Base-by-base conservation (phyloP, 2,797 vertebrate species). In the Thripadectes ignobilis region DNA sequence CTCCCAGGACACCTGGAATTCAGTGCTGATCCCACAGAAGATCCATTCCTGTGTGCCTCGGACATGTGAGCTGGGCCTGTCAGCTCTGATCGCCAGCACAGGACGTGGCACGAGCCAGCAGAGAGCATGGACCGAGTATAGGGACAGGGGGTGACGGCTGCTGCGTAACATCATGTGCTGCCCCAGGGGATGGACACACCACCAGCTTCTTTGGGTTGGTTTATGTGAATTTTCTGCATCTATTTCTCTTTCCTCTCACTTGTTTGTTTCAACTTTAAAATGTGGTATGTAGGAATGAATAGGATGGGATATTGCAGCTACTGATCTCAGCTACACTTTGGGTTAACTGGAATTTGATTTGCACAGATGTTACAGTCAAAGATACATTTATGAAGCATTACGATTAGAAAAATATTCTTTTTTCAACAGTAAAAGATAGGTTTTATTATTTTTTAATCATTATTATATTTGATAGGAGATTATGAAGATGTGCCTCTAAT, bases 211-310 rank as follows among this genome's bases (percentile, higher is more conserved):
- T 94, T 87, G 81, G 30, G 23, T 62, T 82, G 75, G 46, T 90
- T 96, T 83, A 45, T 85, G 75, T 89, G 58, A 79, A 90, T 88
- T 86, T 83, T 87, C 84, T 91, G 78, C 38, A 74, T 55, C 30
- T 83, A 59, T 76, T 94, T 95, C 94, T 93, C 61, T 68, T 91
- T 89, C 85, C 32, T 75, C 65, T 69, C 85, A 51, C 20, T 71
- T 45, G 17, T 39, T 83, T 68, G 13, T 83, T 89, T 80, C 65
- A 12, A 65, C n/a, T 83, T 86, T 39, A 69, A 49, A 85, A 69
- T 2, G 17, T 13, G 24, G 14, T 29, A 34, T 34, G 43, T 32
- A 14, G 75, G 45, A 87, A 79, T 61, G 48, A 78, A 85, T 30
- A 73, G 8, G 65, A 8, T 69, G 46, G 34, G 43, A 76, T 48